Evolutionary conservation across 2,113 vertebrate genomes (phyloP).

Genomic region (Atherinomorus stipes): DNA sequence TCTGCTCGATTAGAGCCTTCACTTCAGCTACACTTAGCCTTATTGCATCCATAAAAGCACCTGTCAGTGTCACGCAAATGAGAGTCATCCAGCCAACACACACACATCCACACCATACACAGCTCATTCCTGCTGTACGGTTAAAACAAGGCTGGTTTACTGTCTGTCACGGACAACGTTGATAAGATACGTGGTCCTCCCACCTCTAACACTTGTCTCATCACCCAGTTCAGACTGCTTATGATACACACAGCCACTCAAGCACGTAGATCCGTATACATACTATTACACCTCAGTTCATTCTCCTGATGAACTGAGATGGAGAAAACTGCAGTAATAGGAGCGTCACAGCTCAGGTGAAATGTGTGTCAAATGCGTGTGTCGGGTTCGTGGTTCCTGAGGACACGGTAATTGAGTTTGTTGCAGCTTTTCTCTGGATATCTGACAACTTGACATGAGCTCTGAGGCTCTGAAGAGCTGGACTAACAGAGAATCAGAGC

Average conservation of each 20-base stretch:
- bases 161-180: too few species aligned
- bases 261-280: background rate
- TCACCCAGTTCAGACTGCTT: background rate
- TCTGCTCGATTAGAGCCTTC: too few species aligned
- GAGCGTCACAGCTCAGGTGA: background rate
- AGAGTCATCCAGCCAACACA: background rate
- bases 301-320: background rate
- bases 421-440: slow-evolving; percentile 8
- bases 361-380: background rate
- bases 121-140: background rate
- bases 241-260: background rate
- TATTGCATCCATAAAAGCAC: slow-evolving; percentile 8
- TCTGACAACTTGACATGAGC: slow-evolving; percentile 18
- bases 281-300: background rate
- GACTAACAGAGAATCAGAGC: background rate
- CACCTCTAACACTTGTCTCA: background rate
- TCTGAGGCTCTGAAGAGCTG: background rate
- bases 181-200: too few species aligned
- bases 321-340: background rate
- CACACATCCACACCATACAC: background rate
- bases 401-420: slow-evolving; percentile 18
- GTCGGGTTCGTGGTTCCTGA: background rate
- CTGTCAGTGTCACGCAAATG: slow-evolving; percentile 10
- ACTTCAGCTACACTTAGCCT: background rate
- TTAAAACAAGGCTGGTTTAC: too few species aligned